Conservation (phyloP, 2,113 vertebrate species). For the Oreochromis aureus region DNA sequence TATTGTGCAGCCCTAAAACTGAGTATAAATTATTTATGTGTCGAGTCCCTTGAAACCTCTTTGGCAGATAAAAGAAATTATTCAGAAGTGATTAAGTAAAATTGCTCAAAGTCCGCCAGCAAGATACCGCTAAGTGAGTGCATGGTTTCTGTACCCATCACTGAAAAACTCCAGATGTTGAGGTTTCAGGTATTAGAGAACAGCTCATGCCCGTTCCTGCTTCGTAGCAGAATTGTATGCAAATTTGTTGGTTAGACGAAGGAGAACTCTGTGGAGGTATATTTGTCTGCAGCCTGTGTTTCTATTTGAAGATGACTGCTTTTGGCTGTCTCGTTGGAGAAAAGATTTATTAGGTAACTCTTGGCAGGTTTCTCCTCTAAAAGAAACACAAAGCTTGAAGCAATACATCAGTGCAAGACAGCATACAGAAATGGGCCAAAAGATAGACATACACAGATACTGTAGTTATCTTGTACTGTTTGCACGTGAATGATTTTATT, state of each 20-base stretch:
- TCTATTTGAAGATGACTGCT: not conserved
- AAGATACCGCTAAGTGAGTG: not conserved
- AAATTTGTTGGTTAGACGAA: not conserved
- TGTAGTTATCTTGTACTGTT: not conserved
- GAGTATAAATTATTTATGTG: not conserved
- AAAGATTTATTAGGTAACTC: slow-evolving; percentile 27
- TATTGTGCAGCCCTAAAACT: not conserved
- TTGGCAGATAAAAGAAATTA: not conserved
- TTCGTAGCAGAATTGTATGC: not conserved
- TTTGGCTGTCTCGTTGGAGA: not conserved
- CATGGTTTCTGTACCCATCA: not conserved
- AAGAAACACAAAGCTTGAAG: not conserved
- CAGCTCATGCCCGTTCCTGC: not conserved
- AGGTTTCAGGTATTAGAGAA: not conserved
- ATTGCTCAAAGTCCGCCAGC: not conserved
- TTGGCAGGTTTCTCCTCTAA: slow-evolving; percentile 5
- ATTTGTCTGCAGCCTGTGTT: not conserved
- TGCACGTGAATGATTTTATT: not conserved
- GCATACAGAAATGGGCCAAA: not conserved
- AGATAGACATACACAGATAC: not conserved
- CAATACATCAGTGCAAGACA: slow-evolving; percentile 12
- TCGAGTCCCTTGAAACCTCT: not conserved
- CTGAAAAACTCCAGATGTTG: not conserved
- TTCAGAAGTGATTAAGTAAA: not conserved
- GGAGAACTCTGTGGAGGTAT: not conserved